Conservation (phyloP, 2,888 invertebrate species). For the Protodeltote pygarga region DNA sequence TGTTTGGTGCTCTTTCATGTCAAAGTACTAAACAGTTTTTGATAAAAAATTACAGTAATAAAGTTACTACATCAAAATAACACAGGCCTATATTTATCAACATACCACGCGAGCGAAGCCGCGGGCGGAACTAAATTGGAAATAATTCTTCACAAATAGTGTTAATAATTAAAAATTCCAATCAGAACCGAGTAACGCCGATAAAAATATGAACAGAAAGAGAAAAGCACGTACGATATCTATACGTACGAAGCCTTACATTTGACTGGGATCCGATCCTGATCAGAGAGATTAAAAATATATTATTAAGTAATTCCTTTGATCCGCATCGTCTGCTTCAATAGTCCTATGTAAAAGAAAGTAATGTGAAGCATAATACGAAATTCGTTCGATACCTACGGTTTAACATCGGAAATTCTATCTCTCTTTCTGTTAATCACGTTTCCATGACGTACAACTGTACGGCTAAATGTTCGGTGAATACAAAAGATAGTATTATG, state of each 20-base stretch:
- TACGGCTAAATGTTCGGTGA: slow-evolving; percentile 28
- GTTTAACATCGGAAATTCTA: slow-evolving; percentile 38
- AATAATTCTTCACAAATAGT: no score
- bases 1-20: no score
- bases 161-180: background rate
- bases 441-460: slow-evolving; percentile 25
- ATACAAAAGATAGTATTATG: slow-evolving; percentile 36
- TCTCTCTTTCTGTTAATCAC: slow-evolving; percentile 41
- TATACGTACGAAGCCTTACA: slow-evolving; percentile 22
- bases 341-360: slow-evolving; percentile 35
- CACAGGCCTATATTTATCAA: no score
- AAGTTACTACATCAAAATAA: no score
- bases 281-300: slow-evolving; percentile 53
- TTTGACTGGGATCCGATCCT: slow-evolving; percentile 21
- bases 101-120: no score
- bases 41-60: no score
- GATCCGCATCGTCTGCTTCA: slow-evolving; percentile 41
- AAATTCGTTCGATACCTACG: slow-evolving; percentile 34
- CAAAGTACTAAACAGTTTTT: no score
- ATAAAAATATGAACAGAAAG: slow-evolving; percentile 4
- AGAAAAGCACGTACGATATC: slow-evolving; percentile 14
- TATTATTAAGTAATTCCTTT: slow-evolving; percentile 44
- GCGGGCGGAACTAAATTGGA: no score
- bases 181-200: background rate
- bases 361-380: slow-evolving; percentile 29